phyloP scores from a whole-genome alignment of 2,888 invertebrate genomes.

The Eledona agricola region DNA sequence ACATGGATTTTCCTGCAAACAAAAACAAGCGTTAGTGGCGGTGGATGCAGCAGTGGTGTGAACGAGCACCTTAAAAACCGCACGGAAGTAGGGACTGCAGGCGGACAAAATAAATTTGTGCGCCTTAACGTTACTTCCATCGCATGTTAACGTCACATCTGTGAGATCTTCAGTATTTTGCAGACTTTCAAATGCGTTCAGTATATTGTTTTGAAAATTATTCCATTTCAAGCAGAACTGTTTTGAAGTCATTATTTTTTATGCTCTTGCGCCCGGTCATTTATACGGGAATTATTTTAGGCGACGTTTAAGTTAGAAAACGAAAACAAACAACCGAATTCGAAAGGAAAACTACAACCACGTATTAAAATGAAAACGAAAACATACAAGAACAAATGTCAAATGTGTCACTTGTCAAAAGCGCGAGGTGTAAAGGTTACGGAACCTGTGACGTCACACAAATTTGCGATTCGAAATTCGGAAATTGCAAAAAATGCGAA shows the following conservation, averaged over 20 bases:
- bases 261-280: slow-evolving; percentile 14
- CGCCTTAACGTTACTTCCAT: slow-evolving; percentile 76
- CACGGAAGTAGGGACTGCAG: slow-evolving; percentile 79
- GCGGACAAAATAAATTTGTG: slow-evolving; percentile 80
- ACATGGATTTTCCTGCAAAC: slow-evolving; percentile 74
- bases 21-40: slow-evolving; percentile 12
- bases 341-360: slow-evolving; percentile 42
- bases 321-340: slow-evolving; percentile 24
- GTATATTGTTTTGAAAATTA: slow-evolving; percentile 76
- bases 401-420: slow-evolving; percentile 17
- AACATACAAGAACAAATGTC: slow-evolving; percentile 37
- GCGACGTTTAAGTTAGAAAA: slow-evolving; percentile 28
- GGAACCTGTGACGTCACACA: not conserved
- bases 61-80: slow-evolving; percentile 71
- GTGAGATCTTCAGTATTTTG: slow-evolving; percentile 76
- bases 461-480: not conserved
- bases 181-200: slow-evolving; percentile 74
- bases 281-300: slow-evolving; percentile 39
- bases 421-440: not conserved
- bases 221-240: slow-evolving; percentile 81
- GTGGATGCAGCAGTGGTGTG: not conserved
- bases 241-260: slow-evolving; percentile 60
- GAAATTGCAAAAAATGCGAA: too few species aligned
- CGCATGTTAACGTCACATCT: slow-evolving; percentile 78
- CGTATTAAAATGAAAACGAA: slow-evolving; percentile 48